Evolutionary conservation across 2,113 vertebrate species (phyloP).

Genomic region (Holacanthus passer): DNA sequence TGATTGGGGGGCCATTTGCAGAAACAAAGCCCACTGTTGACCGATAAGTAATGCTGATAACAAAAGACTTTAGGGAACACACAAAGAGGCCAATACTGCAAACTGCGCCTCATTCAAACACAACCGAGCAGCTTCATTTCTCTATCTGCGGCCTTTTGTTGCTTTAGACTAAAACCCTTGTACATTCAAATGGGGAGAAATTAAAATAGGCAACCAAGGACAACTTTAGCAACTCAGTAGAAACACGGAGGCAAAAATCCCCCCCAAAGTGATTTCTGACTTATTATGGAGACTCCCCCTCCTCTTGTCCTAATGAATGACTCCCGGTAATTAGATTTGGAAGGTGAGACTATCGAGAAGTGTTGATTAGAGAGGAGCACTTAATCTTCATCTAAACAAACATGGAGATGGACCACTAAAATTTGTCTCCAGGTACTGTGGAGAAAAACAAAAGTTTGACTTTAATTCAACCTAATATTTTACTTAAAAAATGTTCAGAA

Average conservation of each 20-base stretch:
- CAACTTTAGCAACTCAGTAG: slow-evolving; percentile 73
- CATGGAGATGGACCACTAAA: slow-evolving; percentile 81
- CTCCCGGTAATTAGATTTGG: slow-evolving; percentile 93
- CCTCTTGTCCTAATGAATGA: slow-evolving; percentile 88
- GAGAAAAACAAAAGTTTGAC: neutral
- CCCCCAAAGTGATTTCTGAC: slow-evolving; percentile 48
- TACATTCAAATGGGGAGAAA: slow-evolving; percentile 81
- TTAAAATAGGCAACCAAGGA: slow-evolving; percentile 87
- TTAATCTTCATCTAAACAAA: slow-evolving; percentile 89
- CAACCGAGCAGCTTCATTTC: slow-evolving; percentile 79
- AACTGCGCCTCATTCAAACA: slow-evolving; percentile 86
- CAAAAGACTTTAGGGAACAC: slow-evolving; percentile 90
- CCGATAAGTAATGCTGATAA: slow-evolving; percentile 97
- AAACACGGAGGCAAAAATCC: slow-evolving; percentile 81
- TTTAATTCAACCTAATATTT: neutral
- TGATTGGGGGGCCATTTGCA: slow-evolving; percentile 96
- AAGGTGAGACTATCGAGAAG: slow-evolving; percentile 87
- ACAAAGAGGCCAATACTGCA: slow-evolving; percentile 91
- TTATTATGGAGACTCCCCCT: slow-evolving; percentile 72
- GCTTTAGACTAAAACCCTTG: slow-evolving; percentile 73
- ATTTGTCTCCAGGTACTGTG: neutral
- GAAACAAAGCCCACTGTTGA: slow-evolving; percentile 96
- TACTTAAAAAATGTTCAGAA: no score
- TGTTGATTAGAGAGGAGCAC: slow-evolving; percentile 84
- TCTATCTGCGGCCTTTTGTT: slow-evolving; percentile 83